Percentiles rank a stretch among this genome's conserved stretches.
Conservation (phyloP, 2,888 invertebrate genomes). For the Anthophora plumipes region DNA sequence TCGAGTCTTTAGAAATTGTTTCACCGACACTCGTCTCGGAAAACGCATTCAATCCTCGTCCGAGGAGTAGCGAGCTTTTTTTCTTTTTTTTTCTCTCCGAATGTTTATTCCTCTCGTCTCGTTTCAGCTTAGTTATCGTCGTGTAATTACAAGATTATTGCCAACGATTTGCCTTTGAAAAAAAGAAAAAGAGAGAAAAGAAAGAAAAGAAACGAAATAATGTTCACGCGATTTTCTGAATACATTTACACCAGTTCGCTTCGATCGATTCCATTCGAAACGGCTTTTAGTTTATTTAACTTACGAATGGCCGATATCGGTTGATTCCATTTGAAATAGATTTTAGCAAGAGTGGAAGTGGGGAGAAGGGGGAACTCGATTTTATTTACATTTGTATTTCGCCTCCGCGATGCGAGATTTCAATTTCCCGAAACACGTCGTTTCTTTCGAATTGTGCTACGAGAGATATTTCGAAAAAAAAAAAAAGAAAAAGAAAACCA, state of each 20-base stretch:
- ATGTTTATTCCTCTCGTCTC: constrained; percentile 5
- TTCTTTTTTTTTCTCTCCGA: too few species aligned
- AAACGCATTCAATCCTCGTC: constrained; percentile 51
- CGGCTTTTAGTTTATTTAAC: constrained; percentile 46
- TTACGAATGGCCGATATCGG: constrained; percentile 37
- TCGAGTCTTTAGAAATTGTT: constrained; percentile 54
- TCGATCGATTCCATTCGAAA: neutral
- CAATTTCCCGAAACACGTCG: constrained; percentile 41
- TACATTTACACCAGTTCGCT: constrained; percentile 33
- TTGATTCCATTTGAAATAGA: constrained; percentile 46
- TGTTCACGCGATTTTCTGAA: constrained; percentile 15
- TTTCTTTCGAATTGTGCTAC: constrained; percentile 36
- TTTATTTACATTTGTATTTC: constrained; percentile 54
- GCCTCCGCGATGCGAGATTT: constrained; percentile 19
- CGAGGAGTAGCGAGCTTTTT: constrained; percentile 26
- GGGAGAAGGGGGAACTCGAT: constrained; percentile 6
- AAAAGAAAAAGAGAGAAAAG: too few species aligned
- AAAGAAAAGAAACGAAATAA: too few species aligned
- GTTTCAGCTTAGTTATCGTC: constrained; percentile 15
- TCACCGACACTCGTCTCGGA: constrained; percentile 53
- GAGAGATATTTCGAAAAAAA: constrained; percentile 25
- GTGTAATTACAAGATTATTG: constrained; percentile 29
- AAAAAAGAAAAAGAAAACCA: constrained; percentile 20
- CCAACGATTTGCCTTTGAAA: neutral
- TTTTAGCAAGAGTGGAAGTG: constrained; percentile 25